A percentile compares a stretch with the other conserved stretches of the same genome.
These are phyloP conservation scores for Propithecus perrieri DNA, from an alignment of 2,797 vertebrate species.

Conservation along the genomic window DNA sequence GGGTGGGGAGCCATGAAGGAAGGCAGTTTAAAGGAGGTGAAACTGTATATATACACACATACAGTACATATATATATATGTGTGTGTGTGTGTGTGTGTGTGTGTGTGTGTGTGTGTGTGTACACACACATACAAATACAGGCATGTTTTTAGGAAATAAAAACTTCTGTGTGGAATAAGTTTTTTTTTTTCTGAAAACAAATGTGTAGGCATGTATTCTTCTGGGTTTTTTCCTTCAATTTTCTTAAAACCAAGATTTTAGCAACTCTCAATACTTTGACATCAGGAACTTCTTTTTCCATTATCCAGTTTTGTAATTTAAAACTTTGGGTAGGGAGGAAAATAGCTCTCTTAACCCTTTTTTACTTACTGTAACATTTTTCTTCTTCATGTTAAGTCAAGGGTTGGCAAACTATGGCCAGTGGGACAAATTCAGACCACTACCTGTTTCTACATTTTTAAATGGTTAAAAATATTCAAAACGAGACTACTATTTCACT, in stretches of 20 bases:
- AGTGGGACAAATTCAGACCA: not conserved
- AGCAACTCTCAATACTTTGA: not conserved
- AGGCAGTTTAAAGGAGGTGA: not conserved
- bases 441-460: not conserved
- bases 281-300: not conserved
- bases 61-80: not conserved
- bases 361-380: not conserved
- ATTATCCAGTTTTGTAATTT: not conserved
- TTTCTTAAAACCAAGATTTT: not conserved
- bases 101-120: no score
- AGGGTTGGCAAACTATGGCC: not conserved
- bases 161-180: not conserved
- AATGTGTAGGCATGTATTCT: not conserved
- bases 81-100: no score
- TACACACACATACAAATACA: not conserved
- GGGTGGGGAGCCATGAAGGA: not conserved
- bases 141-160: not conserved
- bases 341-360: not conserved
- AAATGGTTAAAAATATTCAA: not conserved
- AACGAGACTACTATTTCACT: not conserved
- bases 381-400: not conserved
- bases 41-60: not conserved
- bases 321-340: not conserved
- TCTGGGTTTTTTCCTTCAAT: not conserved
- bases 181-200: not conserved